phyloP scores from a whole-genome alignment of 64 coral and sea anemone genomes.

The Acropora tenuis region DNA sequence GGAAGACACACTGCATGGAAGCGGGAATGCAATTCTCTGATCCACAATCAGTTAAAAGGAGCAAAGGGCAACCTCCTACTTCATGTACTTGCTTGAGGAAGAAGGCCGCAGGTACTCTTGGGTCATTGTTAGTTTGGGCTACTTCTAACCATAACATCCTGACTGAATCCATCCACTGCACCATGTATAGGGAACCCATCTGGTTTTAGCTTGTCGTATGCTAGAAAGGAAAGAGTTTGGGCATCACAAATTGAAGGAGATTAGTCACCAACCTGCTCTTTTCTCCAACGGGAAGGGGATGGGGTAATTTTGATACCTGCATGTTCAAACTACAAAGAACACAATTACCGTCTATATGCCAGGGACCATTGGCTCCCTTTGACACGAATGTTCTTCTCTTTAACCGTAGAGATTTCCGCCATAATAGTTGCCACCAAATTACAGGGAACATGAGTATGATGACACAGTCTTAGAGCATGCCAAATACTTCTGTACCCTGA shows the following conservation, averaged over 20 bases:
- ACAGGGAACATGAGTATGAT: constrained; percentile 42
- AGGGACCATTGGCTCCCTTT: background rate
- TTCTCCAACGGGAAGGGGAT: too few relatives aligned
- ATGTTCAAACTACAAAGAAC: background rate
- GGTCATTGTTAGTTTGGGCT: too few relatives aligned
- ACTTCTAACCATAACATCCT: too few relatives aligned
- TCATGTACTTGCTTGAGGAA: background rate
- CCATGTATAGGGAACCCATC: too few relatives aligned
- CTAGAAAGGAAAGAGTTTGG: too few relatives aligned
- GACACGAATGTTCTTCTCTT: background rate
- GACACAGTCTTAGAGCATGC: constrained; percentile 42
- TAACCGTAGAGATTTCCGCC: background rate
- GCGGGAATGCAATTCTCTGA: background rate
- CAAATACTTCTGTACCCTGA: constrained; percentile 54
- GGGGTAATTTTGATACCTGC: background rate
- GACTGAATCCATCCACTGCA: too few relatives aligned
- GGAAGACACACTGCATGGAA: background rate
- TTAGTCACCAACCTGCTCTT: too few relatives aligned
- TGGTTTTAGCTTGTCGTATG: too few relatives aligned
- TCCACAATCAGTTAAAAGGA: background rate
- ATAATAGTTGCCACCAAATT: constrained; percentile 3
- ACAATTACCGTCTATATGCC: background rate
- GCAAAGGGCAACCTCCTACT: background rate
- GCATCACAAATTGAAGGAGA: too few relatives aligned
- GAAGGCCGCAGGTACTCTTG: too few relatives aligned